Conservation (phyloP, 2,888 invertebrate genomes). For the Caenorhabditis afra region DNA sequence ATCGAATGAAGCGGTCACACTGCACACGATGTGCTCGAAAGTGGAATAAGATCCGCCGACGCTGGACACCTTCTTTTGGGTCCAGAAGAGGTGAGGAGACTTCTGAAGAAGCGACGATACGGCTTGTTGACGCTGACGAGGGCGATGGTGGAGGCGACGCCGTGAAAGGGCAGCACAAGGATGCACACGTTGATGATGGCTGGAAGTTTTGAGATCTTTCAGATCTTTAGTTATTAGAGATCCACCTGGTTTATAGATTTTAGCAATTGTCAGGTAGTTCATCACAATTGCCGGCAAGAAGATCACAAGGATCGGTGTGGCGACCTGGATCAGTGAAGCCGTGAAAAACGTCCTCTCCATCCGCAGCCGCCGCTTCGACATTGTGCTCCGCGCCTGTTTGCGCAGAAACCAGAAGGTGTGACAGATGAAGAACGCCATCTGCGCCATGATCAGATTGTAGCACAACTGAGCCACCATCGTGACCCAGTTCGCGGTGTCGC, state of each 20-base stretch:
- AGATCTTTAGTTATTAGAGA: too few species aligned
- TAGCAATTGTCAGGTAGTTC: slow-evolving; percentile 1
- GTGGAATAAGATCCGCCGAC: too few species aligned
- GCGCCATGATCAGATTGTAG: neutral
- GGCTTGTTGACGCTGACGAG: slow-evolving; percentile 6
- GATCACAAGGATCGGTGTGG: slow-evolving; percentile 2
- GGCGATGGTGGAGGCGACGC: slow-evolving; percentile 1
- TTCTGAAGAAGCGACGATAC: slow-evolving; percentile 9
- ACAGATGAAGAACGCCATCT: slow-evolving; percentile 7
- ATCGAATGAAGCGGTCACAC: too few species aligned
- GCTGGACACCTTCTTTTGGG: too few species aligned
- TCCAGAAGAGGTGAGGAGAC: neutral
- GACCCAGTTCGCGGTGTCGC: neutral
- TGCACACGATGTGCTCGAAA: too few species aligned
- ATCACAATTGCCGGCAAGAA: slow-evolving; percentile 1
- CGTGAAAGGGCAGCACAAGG: neutral
- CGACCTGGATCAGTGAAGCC: neutral
- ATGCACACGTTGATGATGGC: slow-evolving; percentile 1
- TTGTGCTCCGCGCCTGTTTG: slow-evolving; percentile 4
- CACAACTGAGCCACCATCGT: neutral
- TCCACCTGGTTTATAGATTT: slow-evolving; percentile 8
- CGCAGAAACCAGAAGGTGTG: slow-evolving; percentile 12
- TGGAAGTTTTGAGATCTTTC: neutral
- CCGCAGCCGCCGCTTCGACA: neutral
- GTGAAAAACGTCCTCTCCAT: slow-evolving; percentile 5